Evolutionary conservation across 1,140 invertebrate species (phyloP), one percentile per base, ranked within the genome.

Genomic region (Papilio helenus): DNA sequence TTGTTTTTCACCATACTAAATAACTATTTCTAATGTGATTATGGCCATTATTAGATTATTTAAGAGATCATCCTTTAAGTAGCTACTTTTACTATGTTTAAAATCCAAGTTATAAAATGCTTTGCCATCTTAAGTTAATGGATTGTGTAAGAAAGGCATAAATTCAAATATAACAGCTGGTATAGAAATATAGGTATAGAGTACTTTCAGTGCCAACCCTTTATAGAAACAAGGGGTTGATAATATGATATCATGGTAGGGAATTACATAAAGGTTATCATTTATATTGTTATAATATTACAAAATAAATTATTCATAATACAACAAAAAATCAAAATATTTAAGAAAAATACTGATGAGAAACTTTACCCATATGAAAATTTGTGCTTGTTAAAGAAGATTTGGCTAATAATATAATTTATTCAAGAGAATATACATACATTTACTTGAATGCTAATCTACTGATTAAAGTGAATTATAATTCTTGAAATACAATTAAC

Each of bases 41-140:
- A 68, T 68, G 26, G 61, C 61, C 26, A 68, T 68, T 39, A 39
- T 39, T 68, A 68, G 2, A 68, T 68, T 39, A 39, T 39, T 39
- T 68, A 29, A 68, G 61, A 68, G 81, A 81, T 86, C 81, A 82
- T 85, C 79, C 76, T 74, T 74, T 26, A 78, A 79, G 72, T 20
- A 65, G 8, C 14, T 34, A 42, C 23, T 65, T 26, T 26, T 29
- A 65, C 10, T 14, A 26, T 58, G 3, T 58, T 39, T 39, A 16
- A 44, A 61, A 20, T 55, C n/a, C 46, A 26, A 55, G 55, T 23
- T 7, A 39, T 8, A 23, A 58, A 58, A 9, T 23, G n/a, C 9
- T 58, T n/a, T 58, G 9, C 20, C n/a, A 58, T 58, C 55, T 20
- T 23, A 46, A 14, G 44, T 46, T 12, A 18, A 55, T 0, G 18